phyloP scores from a whole-genome alignment of 2,888 invertebrate species.

The Sylvicola cinctus region DNA sequence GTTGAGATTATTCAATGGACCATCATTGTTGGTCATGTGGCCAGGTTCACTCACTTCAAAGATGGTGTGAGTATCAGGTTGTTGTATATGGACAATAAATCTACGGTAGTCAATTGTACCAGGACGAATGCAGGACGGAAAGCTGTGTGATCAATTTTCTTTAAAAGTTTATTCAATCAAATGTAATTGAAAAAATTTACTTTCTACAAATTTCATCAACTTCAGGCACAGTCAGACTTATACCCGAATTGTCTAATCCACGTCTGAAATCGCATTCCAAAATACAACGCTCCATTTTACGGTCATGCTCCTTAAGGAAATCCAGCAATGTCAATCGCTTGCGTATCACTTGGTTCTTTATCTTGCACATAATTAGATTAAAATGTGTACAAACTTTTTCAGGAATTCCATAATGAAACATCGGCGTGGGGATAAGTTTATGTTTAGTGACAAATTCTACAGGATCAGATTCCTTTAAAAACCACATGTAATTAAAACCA shows the following conservation, averaged over 20 bases:
- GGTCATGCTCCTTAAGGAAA: constrained; percentile 46
- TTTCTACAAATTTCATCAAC: constrained; percentile 49
- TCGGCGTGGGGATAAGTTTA: too few species aligned
- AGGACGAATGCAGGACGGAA: too few species aligned
- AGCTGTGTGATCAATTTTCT: too few species aligned
- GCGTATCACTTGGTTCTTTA: constrained; percentile 46
- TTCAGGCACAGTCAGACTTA: constrained; percentile 43
- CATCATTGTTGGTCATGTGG: constrained; percentile 39
- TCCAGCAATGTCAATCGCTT: constrained; percentile 43
- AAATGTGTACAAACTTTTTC: constrained; percentile 34
- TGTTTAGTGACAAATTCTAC: constrained; percentile 18
- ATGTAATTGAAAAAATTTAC: constrained; percentile 27
- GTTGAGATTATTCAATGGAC: constrained; percentile 43
- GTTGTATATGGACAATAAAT: too few species aligned
- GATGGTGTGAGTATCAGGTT: too few species aligned
- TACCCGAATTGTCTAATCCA: constrained; percentile 41
- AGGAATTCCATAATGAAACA: constrained; percentile 15
- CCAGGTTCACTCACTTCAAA: too few species aligned
- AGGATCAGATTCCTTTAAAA: constrained; percentile 38
- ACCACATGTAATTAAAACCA: constrained; percentile 52
- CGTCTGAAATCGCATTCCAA: constrained; percentile 47
- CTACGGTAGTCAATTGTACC: too few species aligned
- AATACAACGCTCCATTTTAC: constrained; percentile 37
- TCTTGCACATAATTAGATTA: constrained; percentile 48
- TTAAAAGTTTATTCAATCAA: too few species aligned